phyloP scores from a whole-genome alignment of 1,140 invertebrate genomes.

The Procambarus virginalis region DNA sequence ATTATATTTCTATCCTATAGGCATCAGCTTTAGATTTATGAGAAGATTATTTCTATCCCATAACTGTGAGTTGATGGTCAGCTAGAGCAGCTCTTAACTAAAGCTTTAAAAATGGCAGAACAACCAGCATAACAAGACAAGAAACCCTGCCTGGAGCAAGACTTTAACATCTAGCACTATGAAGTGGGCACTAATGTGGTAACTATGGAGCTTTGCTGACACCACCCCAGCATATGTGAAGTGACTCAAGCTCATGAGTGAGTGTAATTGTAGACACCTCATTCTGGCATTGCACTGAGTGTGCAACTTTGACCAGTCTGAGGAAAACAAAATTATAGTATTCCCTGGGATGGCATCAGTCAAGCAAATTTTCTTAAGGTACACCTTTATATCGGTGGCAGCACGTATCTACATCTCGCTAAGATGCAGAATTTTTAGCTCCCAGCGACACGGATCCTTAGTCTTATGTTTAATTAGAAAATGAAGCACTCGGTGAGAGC shows the following conservation, averaged over 20 bases:
- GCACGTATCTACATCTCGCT: slow-evolving; percentile 4
- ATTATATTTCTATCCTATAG: slow-evolving; percentile 20
- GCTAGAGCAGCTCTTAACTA: slow-evolving; percentile 24
- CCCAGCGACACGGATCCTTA: not conserved
- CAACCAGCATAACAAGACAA: slow-evolving; percentile 34
- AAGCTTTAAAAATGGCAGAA: slow-evolving; percentile 40
- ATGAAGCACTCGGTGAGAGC: slow-evolving; percentile 9
- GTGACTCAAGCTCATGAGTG: too few relatives aligned
- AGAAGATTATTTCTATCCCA: slow-evolving; percentile 13
- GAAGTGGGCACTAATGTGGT: slow-evolving; percentile 64
- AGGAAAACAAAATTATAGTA: not conserved
- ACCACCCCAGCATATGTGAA: not conserved
- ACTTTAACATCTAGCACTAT: slow-evolving; percentile 43
- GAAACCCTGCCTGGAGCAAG: slow-evolving; percentile 22
- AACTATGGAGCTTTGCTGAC: slow-evolving; percentile 46
- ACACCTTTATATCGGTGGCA: not conserved
- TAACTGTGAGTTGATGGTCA: slow-evolving; percentile 9
- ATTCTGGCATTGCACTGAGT: too few relatives aligned
- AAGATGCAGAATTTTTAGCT: slow-evolving; percentile 4
- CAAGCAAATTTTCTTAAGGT: not conserved
- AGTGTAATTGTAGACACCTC: too few relatives aligned
- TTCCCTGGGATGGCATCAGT: slow-evolving; percentile 26
- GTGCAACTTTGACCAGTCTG: too few relatives aligned
- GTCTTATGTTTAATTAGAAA: slow-evolving; percentile 6
- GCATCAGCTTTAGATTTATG: slow-evolving; percentile 55